Evolutionary conservation across 2,113 vertebrate species (phyloP), one percentile per base, ranked within the genome.

Genomic region (Toxotes chatareus): DNA sequence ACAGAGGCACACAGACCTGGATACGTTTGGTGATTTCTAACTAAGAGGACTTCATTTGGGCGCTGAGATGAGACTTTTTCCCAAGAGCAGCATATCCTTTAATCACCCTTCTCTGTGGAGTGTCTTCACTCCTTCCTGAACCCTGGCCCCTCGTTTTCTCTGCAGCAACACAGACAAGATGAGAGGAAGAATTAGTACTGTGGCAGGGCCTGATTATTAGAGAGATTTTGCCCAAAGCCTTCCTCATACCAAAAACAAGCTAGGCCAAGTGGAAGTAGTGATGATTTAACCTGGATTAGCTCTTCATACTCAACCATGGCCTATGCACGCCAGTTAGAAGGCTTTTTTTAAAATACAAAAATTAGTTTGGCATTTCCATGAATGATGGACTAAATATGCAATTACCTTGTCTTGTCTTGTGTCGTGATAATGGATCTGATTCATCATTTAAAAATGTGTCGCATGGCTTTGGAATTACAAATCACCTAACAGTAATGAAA

Each of bases 271-370:
- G 64, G 76, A 81, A 80, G 61, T 81, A 78, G 59, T 8, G 71
- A 82, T 78, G 73, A 73, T 44, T 89, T 93, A 67, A 86, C 72
- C 65, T 7, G 70, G 71, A 86, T 88, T 56, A 88, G 74, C 74
- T 68, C 55, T 46, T 67, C n/a, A n/a, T 80, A 56, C 61, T 81
- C 56, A 83, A 67, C 57, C 71, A 40, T 44, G 21, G 34, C 12
- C 51, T 36, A 42, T 66, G 14, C 46, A 73, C 76, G 72, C 47
- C 53, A 32, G 23, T 60, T 51, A 61, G 6, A 64, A 12, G 4
- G 57, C 44, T 23, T 60, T 40, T 40, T 40, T 40, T 40, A 5
- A 21, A 55, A 59, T 14, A 49, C 2, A 17, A 3, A 9, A 71
- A 46, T 69, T 64, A 17, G 13, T 31, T 74, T 62, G 42, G 65